phyloP scores from a whole-genome alignment of 2,797 vertebrate genomes.

The Sciaenops ocellatus region DNA sequence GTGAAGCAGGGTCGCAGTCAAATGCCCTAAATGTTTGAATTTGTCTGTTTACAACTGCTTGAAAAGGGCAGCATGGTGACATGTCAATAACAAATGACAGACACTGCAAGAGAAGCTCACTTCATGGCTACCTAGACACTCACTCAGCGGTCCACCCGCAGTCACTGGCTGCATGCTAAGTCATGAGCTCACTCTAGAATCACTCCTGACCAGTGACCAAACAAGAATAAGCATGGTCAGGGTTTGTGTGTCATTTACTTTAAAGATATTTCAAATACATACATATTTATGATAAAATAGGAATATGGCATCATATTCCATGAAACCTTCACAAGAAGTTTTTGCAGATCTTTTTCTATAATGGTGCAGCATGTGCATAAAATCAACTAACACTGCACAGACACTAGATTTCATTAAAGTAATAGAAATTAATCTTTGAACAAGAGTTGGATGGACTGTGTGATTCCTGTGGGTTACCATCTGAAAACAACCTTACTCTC shows the following conservation, averaged over 20 bases:
- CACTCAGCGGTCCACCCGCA: neutral
- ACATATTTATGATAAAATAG: neutral
- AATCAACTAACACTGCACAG: too few relatives aligned
- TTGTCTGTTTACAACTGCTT: slow-evolving; percentile 24
- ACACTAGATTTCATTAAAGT: neutral
- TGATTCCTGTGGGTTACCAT: neutral
- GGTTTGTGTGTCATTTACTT: neutral
- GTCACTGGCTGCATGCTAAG: neutral
- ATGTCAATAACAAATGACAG: neutral
- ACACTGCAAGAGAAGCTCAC: slow-evolving; percentile 4
- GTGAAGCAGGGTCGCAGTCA: slow-evolving; percentile 34
- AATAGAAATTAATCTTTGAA: neutral
- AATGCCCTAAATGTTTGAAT: slow-evolving; percentile 24
- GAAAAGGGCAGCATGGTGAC: slow-evolving; percentile 7
- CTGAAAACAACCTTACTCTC: neutral
- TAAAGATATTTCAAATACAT: neutral
- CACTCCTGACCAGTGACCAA: neutral
- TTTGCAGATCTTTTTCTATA: neutral
- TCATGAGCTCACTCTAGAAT: neutral
- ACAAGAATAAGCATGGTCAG: neutral
- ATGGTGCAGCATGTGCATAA: too few relatives aligned
- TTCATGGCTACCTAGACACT: slow-evolving; percentile 5
- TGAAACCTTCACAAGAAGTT: neutral
- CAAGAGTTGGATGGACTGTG: neutral
- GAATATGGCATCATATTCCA: neutral